Base-by-base conservation (phyloP, 2,888 invertebrate species). In the Drosophila meridiana region DNA sequence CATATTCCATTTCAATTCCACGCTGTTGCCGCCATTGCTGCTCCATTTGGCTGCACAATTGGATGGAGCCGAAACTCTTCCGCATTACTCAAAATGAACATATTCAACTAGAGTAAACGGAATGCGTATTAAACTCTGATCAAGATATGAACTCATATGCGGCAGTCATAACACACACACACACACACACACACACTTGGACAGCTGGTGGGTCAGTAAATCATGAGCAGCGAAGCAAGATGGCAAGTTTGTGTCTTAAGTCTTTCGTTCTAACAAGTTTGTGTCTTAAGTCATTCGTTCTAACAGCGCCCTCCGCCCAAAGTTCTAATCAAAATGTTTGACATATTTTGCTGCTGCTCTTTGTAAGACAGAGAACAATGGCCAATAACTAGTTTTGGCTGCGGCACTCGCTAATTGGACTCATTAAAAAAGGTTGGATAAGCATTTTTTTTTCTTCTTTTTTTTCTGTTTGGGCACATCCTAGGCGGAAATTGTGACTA, bases 401-500 rank as follows among this genome's bases (percentile, higher is more conserved):
- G 2, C 70, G 32, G 73, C 69, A 52, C 53, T 56, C 61, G 69
- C 87, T 90, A 91, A 91, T 88, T 91, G 89, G 82, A 76, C 76
- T 90, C 90, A 88, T 88, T 91, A 91, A 83, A 90, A 90, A 52
- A 75, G 78, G 67, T 55, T 69, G 73, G 73, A 69, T 76, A 76
- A 74, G 68, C 36, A 52, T 52, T 52, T 57, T 71, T 11, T 47
- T 50, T 50, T n/a, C n/a, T n/a, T n/a, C n/a, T n/a, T n/a, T 76
- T 14, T 11, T 47, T 50, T 50, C 6, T 14, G 42, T 52, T 87
- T 73, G 65, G 72, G 66, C 89, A 90, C 90, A 90, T 86, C 86
- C 86, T 90, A 90, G 91, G 90, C 87, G 87, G 87, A 91, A 88
- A 86, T 86, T 90, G 78, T 91, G 85, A 69, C 82, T 73, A 50